Conservation (phyloP, 2,888 invertebrate species). For the Epiblema foenella region DNA sequence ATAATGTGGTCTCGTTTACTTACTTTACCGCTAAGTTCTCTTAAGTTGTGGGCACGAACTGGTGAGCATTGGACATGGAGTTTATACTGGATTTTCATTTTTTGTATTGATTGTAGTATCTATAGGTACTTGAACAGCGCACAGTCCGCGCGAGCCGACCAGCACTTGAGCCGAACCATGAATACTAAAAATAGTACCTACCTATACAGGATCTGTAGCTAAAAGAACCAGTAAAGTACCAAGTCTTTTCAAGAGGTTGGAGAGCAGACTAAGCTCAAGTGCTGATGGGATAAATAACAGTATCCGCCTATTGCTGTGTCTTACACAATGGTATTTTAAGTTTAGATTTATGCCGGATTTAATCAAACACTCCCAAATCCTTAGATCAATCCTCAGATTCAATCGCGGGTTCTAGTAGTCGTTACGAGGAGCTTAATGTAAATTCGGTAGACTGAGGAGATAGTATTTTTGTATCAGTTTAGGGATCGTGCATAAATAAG, state of each 20-base stretch:
- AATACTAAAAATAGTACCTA: constrained; percentile 36
- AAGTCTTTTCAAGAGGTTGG: constrained; percentile 34
- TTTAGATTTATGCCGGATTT: constrained; percentile 38
- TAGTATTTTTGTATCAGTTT: constrained; percentile 33
- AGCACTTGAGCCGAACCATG: constrained; percentile 13
- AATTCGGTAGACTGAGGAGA: constrained; percentile 31
- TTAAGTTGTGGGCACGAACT: too few relatives aligned
- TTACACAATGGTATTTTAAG: constrained; percentile 12
- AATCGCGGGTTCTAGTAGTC: constrained; percentile 29
- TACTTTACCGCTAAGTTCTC: too few relatives aligned
- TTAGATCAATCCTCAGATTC: constrained; percentile 35
- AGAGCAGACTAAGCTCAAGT: constrained; percentile 33
- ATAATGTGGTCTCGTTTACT: too few relatives aligned
- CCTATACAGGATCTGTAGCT: constrained; percentile 25
- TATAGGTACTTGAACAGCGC: neutral
- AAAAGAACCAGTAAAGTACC: constrained; percentile 26
- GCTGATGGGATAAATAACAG: constrained; percentile 27
- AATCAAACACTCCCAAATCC: constrained; percentile 41
- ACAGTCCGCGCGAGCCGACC: constrained; percentile 8
- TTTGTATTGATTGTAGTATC: neutral
- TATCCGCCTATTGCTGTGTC: constrained; percentile 24
- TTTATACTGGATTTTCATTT: neutral
- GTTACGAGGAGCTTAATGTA: constrained; percentile 38
- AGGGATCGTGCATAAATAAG: constrained; percentile 31
- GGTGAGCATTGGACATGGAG: neutral